Conservation (phyloP, 1,140 invertebrate species). For the Sminthurides bifidus region DNA sequence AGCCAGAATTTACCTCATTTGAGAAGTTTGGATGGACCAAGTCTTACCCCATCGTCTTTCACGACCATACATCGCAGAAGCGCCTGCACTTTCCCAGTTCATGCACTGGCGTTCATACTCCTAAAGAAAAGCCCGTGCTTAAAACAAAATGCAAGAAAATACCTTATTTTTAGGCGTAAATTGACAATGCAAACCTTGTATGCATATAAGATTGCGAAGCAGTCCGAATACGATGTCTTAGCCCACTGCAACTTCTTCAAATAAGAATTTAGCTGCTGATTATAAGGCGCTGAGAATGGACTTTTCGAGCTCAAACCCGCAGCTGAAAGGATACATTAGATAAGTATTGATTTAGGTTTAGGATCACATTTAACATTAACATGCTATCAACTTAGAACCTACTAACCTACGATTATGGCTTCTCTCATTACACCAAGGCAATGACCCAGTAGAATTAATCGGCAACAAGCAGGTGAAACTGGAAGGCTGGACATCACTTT, state of each 20-base stretch:
- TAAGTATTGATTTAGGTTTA: not conserved
- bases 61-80: not conserved
- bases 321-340: conserved; percentile 39
- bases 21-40: not conserved
- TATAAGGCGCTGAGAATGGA: conserved; percentile 62
- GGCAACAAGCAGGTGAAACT: conserved; percentile 64
- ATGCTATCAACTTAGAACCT: not conserved
- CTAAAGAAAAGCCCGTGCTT: not conserved
- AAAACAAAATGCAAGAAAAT: not conserved
- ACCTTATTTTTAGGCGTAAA: not conserved
- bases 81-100: not conserved
- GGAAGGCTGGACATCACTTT: conserved; percentile 68
- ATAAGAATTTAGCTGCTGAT: conserved; percentile 57
- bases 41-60: not conserved
- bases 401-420: conserved; percentile 68
- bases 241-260: conserved; percentile 67
- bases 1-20: conserved; percentile 42
- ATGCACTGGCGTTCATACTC: not conserved
- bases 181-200: conserved; percentile 45
- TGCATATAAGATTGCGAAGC: conserved; percentile 64
- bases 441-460: conserved; percentile 69
- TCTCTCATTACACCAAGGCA: conserved; percentile 75
- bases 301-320: conserved; percentile 68
- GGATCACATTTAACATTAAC: not conserved
- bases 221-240: conserved; percentile 68